Conservation (phyloP, 2,888 invertebrate species). For the Atherix ibis region DNA sequence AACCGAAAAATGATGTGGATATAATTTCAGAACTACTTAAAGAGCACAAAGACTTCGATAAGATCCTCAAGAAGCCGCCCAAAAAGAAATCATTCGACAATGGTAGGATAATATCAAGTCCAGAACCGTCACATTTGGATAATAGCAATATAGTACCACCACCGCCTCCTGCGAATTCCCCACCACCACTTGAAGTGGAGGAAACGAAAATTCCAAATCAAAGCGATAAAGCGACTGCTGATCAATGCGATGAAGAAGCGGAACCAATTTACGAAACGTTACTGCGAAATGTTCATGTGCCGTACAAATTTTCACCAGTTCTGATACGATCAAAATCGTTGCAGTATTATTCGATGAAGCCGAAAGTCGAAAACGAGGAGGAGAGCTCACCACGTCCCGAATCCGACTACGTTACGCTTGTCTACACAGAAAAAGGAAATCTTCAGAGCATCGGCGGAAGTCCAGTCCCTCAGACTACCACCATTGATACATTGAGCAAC, state of each 20-base stretch:
- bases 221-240: background rate
- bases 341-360: conserved; percentile 19
- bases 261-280: conserved; percentile 32
- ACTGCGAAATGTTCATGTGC: conserved; percentile 32
- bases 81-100: conserved; percentile 28
- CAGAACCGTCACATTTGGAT: conserved; percentile 10
- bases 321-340: conserved; percentile 25
- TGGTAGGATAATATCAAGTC: conserved; percentile 12
- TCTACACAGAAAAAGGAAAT: conserved; percentile 24
- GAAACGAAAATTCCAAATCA: background rate
- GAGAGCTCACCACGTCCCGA: conserved; percentile 22
- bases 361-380: conserved; percentile 16
- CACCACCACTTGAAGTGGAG: conserved; percentile 25
- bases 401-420: conserved; percentile 31
- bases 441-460: conserved; percentile 18
- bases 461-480: conserved; percentile 1
- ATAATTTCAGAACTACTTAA: conserved; percentile 66
- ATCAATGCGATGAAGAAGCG: conserved; percentile 4
- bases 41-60: conserved; percentile 70
- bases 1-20: conserved; percentile 41
- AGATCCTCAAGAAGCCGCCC: conserved; percentile 58
- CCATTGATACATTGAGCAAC: conserved; percentile 12
- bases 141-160: conserved; percentile 15
- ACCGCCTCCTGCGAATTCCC: conserved; percentile 27
- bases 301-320: conserved; percentile 31